Conservation (phyloP, 1,140 invertebrate genomes). For the Hycleus cichorii region DNA sequence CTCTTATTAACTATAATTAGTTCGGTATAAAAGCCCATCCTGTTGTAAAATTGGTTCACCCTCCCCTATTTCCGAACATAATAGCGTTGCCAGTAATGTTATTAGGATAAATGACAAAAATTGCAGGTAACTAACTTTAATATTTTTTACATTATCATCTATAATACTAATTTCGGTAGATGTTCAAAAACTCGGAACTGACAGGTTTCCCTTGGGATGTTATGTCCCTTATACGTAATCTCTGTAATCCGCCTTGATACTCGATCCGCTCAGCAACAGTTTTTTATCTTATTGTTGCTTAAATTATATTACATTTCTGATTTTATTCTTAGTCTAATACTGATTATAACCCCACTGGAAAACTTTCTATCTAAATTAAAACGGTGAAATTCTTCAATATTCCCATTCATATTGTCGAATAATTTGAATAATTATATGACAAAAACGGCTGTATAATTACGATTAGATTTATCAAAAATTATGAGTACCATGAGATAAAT, state of each 20-base stretch:
- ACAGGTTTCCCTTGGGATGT: conserved; percentile 10
- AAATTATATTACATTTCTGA: conserved; percentile 13
- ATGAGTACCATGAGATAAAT: too few species aligned
- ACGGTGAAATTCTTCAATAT: too few species aligned
- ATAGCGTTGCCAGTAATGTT: background rate
- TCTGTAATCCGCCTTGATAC: conserved; percentile 11
- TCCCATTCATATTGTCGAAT: too few species aligned
- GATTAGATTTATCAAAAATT: too few species aligned
- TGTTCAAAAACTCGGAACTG: conserved; percentile 1
- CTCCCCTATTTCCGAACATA: conserved; percentile 3
- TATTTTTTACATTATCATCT: conserved; percentile 2
- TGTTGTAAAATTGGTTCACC: background rate
- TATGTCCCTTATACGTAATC: conserved; percentile 9
- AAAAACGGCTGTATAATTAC: too few species aligned
- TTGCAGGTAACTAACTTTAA: conserved; percentile 2
- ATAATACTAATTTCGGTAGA: conserved; percentile 1
- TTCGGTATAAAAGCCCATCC: conserved; percentile 8
- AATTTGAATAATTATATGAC: too few species aligned
- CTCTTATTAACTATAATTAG: conserved; percentile 14
- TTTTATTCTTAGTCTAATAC: conserved; percentile 1
- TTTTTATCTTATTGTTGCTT: conserved; percentile 16
- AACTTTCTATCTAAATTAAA: too few species aligned
- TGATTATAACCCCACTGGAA: too few species aligned
- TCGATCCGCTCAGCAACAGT: conserved; percentile 13
- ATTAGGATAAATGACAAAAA: conserved; percentile 12